Percentiles rank a stretch among this genome's conserved stretches.
These are phyloP conservation scores for Vulpes vulpes DNA, from an alignment of 2,113 vertebrate genomes.

Conservation along the genomic window DNA sequence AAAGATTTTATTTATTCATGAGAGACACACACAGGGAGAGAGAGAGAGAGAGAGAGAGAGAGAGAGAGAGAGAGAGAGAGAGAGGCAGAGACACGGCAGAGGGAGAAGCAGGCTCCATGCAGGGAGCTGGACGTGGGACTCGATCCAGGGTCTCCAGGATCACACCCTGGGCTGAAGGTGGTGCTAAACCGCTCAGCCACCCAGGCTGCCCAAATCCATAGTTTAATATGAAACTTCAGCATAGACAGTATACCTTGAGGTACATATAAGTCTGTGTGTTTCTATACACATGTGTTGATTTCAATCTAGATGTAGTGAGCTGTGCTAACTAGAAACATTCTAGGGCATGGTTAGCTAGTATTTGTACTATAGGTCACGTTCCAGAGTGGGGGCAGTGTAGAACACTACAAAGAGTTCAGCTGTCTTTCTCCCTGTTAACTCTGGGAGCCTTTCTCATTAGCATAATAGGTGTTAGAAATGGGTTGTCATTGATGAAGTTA, in stretches of 20 bases:
- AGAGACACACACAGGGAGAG: too few species aligned
- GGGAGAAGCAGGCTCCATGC: too few species aligned
- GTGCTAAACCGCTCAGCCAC: too few species aligned
- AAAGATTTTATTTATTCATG: too few species aligned
- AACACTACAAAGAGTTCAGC: background rate
- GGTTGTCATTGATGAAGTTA: background rate
- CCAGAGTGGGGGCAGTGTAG: background rate
- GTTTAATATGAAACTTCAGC: background rate
- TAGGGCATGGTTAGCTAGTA: background rate
- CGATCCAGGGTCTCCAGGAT: too few species aligned
- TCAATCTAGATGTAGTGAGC: background rate
- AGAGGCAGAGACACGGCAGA: too few species aligned
- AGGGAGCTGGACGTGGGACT: too few species aligned
- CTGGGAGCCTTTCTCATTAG: background rate
- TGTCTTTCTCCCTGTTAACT: background rate
- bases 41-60: too few species aligned
- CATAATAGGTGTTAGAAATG: background rate
- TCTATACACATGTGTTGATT: background rate
- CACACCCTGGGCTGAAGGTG: too few species aligned
- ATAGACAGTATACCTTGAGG: background rate
- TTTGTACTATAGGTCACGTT: slow-evolving; percentile 24
- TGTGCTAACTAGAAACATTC: background rate
- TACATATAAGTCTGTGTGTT: background rate
- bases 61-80: too few species aligned
- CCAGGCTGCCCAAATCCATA: background rate